Evolutionary conservation across 1,140 invertebrate genomes (phyloP).

Genomic region (Telenomus remus): DNA sequence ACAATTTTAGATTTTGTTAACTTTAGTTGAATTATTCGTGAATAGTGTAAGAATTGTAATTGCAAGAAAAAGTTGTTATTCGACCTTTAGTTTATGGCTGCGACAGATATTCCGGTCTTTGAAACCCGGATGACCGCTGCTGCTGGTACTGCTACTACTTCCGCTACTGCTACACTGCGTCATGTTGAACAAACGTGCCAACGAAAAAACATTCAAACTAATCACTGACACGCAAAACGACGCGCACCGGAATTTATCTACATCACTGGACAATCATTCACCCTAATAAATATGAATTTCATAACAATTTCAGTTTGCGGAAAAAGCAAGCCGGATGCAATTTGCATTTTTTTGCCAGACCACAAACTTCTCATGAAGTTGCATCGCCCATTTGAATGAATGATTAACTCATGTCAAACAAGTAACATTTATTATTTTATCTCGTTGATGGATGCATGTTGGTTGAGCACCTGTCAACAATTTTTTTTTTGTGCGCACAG

Average conservation of each 20-base stretch:
- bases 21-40: no score
- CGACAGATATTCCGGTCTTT: constrained; percentile 29
- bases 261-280: neutral
- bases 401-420: neutral
- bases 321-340: no score
- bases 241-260: constrained; percentile 4
- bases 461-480: constrained; percentile 8
- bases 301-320: no score
- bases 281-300: no score
- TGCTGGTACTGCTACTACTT: constrained; percentile 54
- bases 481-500: constrained; percentile 12
- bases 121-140: constrained; percentile 40
- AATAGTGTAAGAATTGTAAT: no score
- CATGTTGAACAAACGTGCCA: constrained; percentile 22
- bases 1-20: no score
- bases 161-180: constrained; percentile 55
- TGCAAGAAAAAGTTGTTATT: neutral
- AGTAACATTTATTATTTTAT: constrained; percentile 2
- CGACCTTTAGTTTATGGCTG: constrained; percentile 49
- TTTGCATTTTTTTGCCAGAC: no score
- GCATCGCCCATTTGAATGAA: no score
- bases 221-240: constrained; percentile 1
- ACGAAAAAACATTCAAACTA: constrained; percentile 10
- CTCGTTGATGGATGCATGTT: neutral
- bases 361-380: no score